Percentiles rank a stretch among this genome's conserved stretches.
Conservation (phyloP, 2,888 invertebrate genomes). For the Elmis aenea region DNA sequence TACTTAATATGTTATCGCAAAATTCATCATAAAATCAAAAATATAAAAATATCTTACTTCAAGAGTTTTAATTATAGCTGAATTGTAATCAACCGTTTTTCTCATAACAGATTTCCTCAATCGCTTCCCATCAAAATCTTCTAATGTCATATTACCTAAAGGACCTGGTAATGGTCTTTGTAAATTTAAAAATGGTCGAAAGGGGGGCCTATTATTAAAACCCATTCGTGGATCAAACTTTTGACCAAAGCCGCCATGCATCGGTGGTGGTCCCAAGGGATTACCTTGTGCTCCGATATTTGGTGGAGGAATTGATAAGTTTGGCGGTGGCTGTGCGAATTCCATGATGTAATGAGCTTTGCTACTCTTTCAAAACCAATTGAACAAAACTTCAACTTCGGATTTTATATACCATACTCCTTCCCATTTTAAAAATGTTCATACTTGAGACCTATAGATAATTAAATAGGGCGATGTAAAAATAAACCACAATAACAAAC, state of each 20-base stretch:
- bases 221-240: constrained; percentile 20
- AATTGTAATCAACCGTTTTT: constrained; percentile 97
- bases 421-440: too few relatives aligned
- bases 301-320: constrained; percentile 36
- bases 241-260: constrained; percentile 7
- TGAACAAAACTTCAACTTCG: too few relatives aligned
- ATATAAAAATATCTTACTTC: constrained; percentile 57
- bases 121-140: constrained; percentile 94
- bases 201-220: constrained; percentile 33
- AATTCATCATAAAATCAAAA: neutral
- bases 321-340: constrained; percentile 46
- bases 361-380: too few relatives aligned
- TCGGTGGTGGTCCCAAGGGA: constrained; percentile 19
- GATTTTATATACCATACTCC: too few relatives aligned
- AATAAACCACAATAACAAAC: too few relatives aligned
- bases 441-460: too few relatives aligned
- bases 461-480: too few relatives aligned
- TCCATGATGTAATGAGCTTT: constrained; percentile 40
- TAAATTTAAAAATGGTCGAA: constrained; percentile 44
- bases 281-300: constrained; percentile 28
- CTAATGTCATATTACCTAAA: constrained; percentile 63
- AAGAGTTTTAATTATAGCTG: constrained; percentile 85
- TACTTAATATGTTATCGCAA: too few relatives aligned
- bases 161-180: constrained; percentile 48
- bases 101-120: constrained; percentile 94